A percentile compares a stretch with the other conserved stretches of the same genome.
phyloP scores from a whole-genome alignment of 2,797 vertebrate species.

The Meda fulgida region DNA sequence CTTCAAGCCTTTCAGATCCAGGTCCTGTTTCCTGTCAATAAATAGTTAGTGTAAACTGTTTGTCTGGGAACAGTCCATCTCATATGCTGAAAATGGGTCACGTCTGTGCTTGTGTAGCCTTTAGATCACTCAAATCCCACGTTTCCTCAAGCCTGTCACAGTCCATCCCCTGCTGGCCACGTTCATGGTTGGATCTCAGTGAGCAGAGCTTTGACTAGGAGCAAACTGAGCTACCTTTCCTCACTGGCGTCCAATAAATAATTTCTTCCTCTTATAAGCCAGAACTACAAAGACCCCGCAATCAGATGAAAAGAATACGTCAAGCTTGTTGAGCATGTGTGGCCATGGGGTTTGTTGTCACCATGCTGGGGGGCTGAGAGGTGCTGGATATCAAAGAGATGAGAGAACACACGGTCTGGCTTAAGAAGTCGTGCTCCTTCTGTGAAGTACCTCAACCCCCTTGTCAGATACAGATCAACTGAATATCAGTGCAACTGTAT shows the following conservation, averaged over 20 bases:
- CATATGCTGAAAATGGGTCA: constrained; percentile 13
- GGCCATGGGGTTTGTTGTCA: constrained; percentile 49
- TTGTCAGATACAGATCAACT: constrained; percentile 25
- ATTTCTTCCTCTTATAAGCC: constrained; percentile 57
- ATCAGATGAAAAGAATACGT: constrained; percentile 61
- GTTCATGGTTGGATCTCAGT: constrained; percentile 49
- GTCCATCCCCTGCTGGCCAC: constrained; percentile 52
- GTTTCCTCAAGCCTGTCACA: constrained; percentile 53
- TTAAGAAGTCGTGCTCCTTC: constrained; percentile 40
- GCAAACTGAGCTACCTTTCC: constrained; percentile 49
- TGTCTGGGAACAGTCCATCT: constrained; percentile 6
- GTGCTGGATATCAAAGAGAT: constrained; percentile 42
- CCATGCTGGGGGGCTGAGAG: not conserved
- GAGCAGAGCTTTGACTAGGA: constrained; percentile 39
- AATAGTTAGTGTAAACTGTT: constrained; percentile 38
- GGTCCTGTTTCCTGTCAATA: constrained; percentile 37
- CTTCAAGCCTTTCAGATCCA: constrained; percentile 32
- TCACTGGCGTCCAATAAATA: constrained; percentile 57
- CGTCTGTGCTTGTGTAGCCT: constrained; percentile 4
- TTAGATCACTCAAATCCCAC: constrained; percentile 4
- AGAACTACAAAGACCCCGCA: constrained; percentile 40
- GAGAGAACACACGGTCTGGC: constrained; percentile 41
- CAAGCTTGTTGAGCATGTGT: constrained; percentile 45
- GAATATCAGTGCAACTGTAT: constrained; percentile 32
- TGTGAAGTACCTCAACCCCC: constrained; percentile 28